phyloP scores from a whole-genome alignment of 1,140 invertebrate genomes.

The Bombus confusus region DNA sequence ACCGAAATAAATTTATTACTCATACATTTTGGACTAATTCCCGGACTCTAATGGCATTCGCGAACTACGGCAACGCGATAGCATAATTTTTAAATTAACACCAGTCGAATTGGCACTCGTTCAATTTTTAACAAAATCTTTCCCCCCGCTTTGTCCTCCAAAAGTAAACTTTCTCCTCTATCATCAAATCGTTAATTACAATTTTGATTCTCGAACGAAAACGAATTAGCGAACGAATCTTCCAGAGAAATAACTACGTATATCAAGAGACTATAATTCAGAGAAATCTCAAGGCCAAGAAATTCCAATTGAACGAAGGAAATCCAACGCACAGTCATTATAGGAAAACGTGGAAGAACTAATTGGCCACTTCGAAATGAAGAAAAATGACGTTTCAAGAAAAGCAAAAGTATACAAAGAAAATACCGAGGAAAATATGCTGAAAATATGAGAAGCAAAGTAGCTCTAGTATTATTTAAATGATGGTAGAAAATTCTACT shows the following conservation, averaged over 20 bases:
- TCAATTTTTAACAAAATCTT: not conserved
- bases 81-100: slow-evolving; percentile 47
- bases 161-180: not conserved
- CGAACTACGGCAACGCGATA: slow-evolving; percentile 33
- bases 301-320: not conserved
- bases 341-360: no score
- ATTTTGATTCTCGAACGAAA: not conserved
- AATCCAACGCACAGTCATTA: not conserved
- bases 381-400: not conserved
- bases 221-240: not conserved
- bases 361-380: not conserved
- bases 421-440: no score
- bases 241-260: not conserved
- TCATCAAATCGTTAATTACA: not conserved
- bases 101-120: not conserved
- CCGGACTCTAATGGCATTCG: slow-evolving; percentile 34
- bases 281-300: not conserved
- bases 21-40: slow-evolving; percentile 44
- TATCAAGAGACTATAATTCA: not conserved
- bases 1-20: slow-evolving; percentile 55
- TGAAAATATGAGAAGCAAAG: no score
- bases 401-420: no score
- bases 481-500: no score
- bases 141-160: not conserved
- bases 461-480: no score